A percentile compares a stretch with the other conserved stretches of the same genome.
phyloP scores from a whole-genome alignment of 2,888 invertebrate species.

The Hyppa rectilinea region DNA sequence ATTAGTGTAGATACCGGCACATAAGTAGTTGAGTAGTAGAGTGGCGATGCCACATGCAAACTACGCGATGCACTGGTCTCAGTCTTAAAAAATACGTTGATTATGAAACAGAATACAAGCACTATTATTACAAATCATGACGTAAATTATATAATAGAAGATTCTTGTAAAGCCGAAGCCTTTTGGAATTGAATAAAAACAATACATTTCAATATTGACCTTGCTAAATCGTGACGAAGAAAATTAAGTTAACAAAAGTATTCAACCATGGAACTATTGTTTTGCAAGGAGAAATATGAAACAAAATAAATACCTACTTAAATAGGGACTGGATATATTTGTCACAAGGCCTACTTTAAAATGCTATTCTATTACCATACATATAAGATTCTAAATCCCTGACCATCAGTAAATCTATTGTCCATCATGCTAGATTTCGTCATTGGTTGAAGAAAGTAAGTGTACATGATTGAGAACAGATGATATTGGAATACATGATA shows the following conservation, averaged over 20 bases:
- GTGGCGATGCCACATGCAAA: too few species aligned
- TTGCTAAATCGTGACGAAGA: constrained; percentile 20
- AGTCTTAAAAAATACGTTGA: constrained; percentile 28
- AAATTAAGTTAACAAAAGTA: constrained; percentile 18
- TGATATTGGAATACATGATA: constrained; percentile 1
- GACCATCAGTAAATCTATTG: neutral
- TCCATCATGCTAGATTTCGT: neutral
- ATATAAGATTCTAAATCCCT: neutral
- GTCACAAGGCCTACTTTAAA: neutral
- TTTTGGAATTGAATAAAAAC: constrained; percentile 20
- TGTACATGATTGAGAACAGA: neutral
- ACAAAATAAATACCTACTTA: neutral
- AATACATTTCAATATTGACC: constrained; percentile 6
- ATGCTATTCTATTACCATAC: neutral
- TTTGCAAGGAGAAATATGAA: neutral
- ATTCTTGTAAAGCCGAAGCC: too few species aligned
- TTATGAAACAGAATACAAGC: constrained; percentile 7
- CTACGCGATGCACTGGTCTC: too few species aligned
- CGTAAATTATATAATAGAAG: too few species aligned
- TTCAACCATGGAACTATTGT: neutral
- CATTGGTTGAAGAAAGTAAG: constrained; percentile 2
- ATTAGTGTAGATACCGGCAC: too few species aligned
- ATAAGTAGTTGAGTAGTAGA: too few species aligned
- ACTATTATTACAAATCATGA: constrained; percentile 12
- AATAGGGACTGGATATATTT: neutral